Base-by-base conservation (phyloP, 2,888 invertebrate genomes). In the Pterobdella sp. region DNA sequence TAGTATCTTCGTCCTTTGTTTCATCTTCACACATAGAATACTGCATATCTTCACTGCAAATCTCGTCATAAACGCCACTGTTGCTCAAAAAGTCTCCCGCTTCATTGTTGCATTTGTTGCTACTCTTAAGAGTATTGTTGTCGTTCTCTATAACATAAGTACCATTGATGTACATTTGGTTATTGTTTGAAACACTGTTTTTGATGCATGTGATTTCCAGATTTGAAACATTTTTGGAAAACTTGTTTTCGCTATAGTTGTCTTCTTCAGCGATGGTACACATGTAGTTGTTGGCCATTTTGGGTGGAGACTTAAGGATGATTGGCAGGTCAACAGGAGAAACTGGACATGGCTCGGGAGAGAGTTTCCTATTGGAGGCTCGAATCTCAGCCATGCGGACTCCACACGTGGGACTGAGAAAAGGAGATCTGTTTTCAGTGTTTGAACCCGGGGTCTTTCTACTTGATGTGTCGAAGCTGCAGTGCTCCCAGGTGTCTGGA, bases 311-410 rank as follows among this genome's bases (percentile, higher is more conserved):
- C 36, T 70, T 31, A n/a, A 68, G 36, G n/a, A 42, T 22, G 26
- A 37, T 29, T 26, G 68, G 22, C 7, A 29, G 26, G 26, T 42
- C 32, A n/a, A 1, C n/a, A 31, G 4, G n/a, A 31, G 56, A 18
- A 52, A 22, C 29, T 22, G 34, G 35, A n/a, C 22, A n/a, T 3
- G 26, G 34, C 1, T 26, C 29, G 18, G 68, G 26, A 68, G 36
- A 68, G 31, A 26, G 68, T 52, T 65, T 64, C 14, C 74, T 34
- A 18, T 60, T 63, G 29, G n/a, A 65, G 22, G 73, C 74, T 49
- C 74, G 60, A 10, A 74, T 37, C 49, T 74, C 74, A 10, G 73
- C 72, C 74, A 74, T 74, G 4, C 74, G 67, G 14, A 74, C 70
- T 29, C 74, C 74, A 31, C 74, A 74, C 31, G 73, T 73, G 2